Percentiles rank a stretch among this genome's conserved stretches.
Evolutionary conservation across 2,113 vertebrate genomes (phyloP).

Genomic region (Symphodus melops): DNA sequence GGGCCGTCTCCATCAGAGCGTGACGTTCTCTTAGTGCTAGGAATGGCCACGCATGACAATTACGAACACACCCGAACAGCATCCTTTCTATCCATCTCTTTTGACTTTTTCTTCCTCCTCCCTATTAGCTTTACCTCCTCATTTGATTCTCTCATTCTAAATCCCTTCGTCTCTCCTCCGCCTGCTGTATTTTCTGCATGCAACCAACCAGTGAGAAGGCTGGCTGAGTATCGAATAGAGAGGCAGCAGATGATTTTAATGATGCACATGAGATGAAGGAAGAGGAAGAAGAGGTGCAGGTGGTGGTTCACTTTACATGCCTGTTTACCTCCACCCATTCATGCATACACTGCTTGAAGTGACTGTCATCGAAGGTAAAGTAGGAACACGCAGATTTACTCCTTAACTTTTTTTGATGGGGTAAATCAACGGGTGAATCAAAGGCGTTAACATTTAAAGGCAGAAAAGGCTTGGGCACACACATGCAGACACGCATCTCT

Average conservation of each 20-base stretch:
- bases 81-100: constrained; percentile 21
- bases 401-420: constrained; percentile 30
- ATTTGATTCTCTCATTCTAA: constrained; percentile 53
- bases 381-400: constrained; percentile 26
- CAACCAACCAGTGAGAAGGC: constrained; percentile 44
- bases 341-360: constrained; percentile 23
- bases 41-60: constrained; percentile 95
- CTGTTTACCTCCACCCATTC: constrained; percentile 28
- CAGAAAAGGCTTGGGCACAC: constrained; percentile 45
- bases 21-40: constrained; percentile 88
- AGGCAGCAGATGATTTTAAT: constrained; percentile 57
- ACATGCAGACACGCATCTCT: constrained; percentile 34
- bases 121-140: constrained; percentile 45
- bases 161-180: constrained; percentile 43
- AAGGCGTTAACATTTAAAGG: constrained; percentile 32
- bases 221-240: constrained; percentile 6
- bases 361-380: constrained; percentile 12
- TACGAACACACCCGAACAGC: constrained; percentile 52
- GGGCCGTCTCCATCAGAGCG: constrained; percentile 94
- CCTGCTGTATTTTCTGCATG: constrained; percentile 43
- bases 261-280: constrained; percentile 54
- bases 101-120: constrained; percentile 21
- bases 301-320: constrained; percentile 31
- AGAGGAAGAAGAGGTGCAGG: constrained; percentile 20
- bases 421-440: constrained; percentile 28